These are phyloP conservation scores for Melanostoma mellinum DNA, from an alignment of 2,888 invertebrate genomes.

Conservation along the genomic window DNA sequence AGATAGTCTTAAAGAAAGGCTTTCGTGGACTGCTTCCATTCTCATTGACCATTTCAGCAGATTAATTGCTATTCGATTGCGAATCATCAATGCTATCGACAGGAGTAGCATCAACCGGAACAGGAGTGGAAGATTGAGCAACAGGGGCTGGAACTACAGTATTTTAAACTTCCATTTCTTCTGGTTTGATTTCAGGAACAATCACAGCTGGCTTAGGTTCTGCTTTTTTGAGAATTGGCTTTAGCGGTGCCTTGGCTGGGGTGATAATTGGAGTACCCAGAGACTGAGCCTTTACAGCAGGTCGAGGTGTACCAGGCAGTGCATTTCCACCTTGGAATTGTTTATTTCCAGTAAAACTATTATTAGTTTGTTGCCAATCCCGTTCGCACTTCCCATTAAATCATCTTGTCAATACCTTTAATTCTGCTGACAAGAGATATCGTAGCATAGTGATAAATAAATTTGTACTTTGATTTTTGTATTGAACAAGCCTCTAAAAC, in stretches of 20 bases:
- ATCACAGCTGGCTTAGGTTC: not conserved
- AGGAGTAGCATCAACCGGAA: too few relatives aligned
- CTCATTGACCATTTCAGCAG: conserved; percentile 63
- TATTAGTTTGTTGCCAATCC: too few relatives aligned
- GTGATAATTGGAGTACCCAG: not conserved
- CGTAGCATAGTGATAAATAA: too few relatives aligned
- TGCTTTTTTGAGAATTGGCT: conserved; percentile 43
- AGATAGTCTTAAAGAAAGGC: conserved; percentile 79
- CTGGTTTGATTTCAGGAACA: not conserved
- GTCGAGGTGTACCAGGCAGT: conserved; percentile 22
- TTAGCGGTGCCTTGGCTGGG: conserved; percentile 12
- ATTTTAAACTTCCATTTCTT: not conserved
- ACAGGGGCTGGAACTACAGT: not conserved
- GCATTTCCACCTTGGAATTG: too few relatives aligned
- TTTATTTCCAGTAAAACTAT: not conserved
- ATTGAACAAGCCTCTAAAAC: too few relatives aligned
- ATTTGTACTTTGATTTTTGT: too few relatives aligned
- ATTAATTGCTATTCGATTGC: conserved; percentile 11
- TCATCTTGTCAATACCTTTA: too few relatives aligned
- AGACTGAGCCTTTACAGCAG: conserved; percentile 5
- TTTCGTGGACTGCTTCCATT: conserved; percentile 75
- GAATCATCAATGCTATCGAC: not conserved
- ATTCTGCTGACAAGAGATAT: too few relatives aligned
- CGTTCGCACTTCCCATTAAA: too few relatives aligned
- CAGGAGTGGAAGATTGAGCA: not conserved